Base-by-base conservation (phyloP, 2,888 invertebrate species). In the Drosophila macrothrix region DNA sequence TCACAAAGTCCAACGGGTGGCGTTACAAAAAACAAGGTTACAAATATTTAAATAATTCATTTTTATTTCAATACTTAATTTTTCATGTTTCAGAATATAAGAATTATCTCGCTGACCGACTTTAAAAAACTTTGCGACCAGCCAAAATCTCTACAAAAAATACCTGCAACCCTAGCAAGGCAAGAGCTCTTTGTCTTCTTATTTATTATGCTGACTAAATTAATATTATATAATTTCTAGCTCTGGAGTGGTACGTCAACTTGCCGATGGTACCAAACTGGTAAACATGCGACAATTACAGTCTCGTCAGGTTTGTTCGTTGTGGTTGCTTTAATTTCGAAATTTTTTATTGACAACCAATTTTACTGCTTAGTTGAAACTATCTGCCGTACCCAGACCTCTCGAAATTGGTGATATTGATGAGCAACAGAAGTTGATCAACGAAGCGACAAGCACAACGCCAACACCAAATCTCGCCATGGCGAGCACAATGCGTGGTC, bases 41-140 rank as follows among this genome's bases (percentile, higher is more conserved):
- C 19, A 39, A 12, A 5, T 19, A 19, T 46, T 46, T 25, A 46
- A 25, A 14, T n/a, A n/a, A 19, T 16, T 53, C 0, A 33, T 35
- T 35, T 35, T 35, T 6, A 58, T 7, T n/a, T n/a, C 10, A 14
- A 29, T n/a, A 37, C 28, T 19, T 7, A 4, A 7, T 31, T 25
- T 35, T 25, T 52, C 14, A 31, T 25, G 16, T 35, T 7, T 9
- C 67, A 93, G 93, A 92, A 92, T 71, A 91, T 93, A 74, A 91
- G 93, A 72, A 92, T 93, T 53, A 92, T 93, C 71, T 93, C 93
- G 31, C 79, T 93, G 56, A 92, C 92, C 52, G 92, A 92, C 68
- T 93, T 93, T 58, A 93, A 92, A 68, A 92, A 92, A 69, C 90
- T 93, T 5, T 93, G 92, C 72, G 92, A 90, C 53, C 88, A 90